Base-by-base conservation (phyloP, 2,888 invertebrate genomes). In the Seladonia tumulorum region DNA sequence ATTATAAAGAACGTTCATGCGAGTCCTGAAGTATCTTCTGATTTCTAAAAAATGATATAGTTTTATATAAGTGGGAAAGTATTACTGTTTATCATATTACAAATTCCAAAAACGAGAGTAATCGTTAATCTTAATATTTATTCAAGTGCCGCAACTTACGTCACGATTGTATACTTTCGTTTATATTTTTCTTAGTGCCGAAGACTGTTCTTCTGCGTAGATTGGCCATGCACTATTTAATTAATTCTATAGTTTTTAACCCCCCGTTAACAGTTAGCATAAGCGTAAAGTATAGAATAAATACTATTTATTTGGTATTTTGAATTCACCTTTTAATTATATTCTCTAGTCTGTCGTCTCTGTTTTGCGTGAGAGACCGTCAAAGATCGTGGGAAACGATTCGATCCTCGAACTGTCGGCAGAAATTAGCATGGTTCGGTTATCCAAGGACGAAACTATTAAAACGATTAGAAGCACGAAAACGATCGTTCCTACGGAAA, bases 371-470 rank as follows among this genome's bases (percentile, higher is more conserved):
- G 18, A 18, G 66, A 66, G 66, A 66, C 18, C 18, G 66, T 66
- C 7, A 35, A 66, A 22, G 45, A 45, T 25, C n/a, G 53, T 10
- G 29, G 25, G 68, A 75, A 12, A 73, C 29, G 86, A 70, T 81
- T 35, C 47, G 76, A 49, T 47, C 70, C 47, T n/a, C 70, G 45
- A 7, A 18, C 16, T 35, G 39, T 66, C 49, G 47, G 68, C 68
- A 49, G n/a, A 42, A 66, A 39, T 60, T 73, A 29, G 66, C 18
- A 35, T 39, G 35, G 5, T 22, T 18, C 35, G 18, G 10, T 39
- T 22, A 66, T 4, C 10, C 8, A 22, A 35, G 22, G 7, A 66
- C 35, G 35, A 10, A 18, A n/a, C n/a, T n/a, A n/a, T n/a, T n/a
- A n/a, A 10, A 8, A 35, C 66, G 35, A 35, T 66, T 66, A 18